Evolutionary conservation across 2,888 invertebrate species (phyloP), one percentile per base, ranked within the genome.

Genomic region (Lepidocyrtoides sp.): DNA sequence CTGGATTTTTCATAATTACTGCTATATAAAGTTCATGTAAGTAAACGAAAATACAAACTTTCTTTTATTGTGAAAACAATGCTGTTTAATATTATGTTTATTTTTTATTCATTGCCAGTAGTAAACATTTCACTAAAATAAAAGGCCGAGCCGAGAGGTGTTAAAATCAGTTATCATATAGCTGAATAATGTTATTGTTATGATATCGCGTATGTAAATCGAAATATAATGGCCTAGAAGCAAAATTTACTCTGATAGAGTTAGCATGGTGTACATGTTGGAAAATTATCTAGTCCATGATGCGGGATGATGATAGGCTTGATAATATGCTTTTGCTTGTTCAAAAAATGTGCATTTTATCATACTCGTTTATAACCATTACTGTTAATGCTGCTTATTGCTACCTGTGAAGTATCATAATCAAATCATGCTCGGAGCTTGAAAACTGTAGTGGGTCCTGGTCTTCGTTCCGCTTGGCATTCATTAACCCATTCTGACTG

Each of bases 381-480:
- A 75, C 26, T 48, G n/a, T 26, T 48, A 32, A 69, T 36, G 5
- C 75, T 75, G 41, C 41, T 72, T n/a, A n/a, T n/a, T n/a, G 12
- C 41, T 72, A 72, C 69, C 41, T 72, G 69, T 41, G 14, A 36
- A 26, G 26, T 26, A 36, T 36, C 36, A 17, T 69, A 48, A 48
- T 26, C 20, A 3, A 5, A 51, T 36, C 36, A 20, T 41, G 17
- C 69, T 69, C 36, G 26, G 51, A 26, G 44, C 36, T 26, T 48
- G 26, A 75, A 75, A 23, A 48, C 8, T 60, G 81, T 41, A 54
- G 51, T 69, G 48, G 66, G 69, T 69, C 75, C 44, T 26, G n/a
- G n/a, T n/a, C n/a, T n/a, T n/a, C 75, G 75, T 75, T 75, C 75
- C 85, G 85, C 48, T 57, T 85, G 85, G 72, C 57, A 72, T 85